Conservation (phyloP, 2,888 invertebrate genomes). For the Epinotia nisella region DNA sequence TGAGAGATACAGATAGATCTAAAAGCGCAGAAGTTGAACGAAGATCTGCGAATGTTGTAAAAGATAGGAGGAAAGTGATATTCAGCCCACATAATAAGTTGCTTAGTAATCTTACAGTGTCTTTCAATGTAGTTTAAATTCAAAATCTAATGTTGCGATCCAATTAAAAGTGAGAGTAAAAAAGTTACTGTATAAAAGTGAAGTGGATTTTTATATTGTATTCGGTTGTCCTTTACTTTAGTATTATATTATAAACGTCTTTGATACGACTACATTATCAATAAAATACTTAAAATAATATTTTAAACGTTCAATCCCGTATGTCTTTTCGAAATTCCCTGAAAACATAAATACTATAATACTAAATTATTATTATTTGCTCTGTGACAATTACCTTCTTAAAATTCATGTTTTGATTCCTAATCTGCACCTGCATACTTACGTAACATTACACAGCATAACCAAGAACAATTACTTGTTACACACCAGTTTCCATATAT, state of each 20-base stretch:
- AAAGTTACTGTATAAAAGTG: not conserved
- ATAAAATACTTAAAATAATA: too few species aligned
- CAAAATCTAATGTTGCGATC: not conserved
- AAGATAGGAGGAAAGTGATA: constrained; percentile 62
- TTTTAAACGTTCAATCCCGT: too few species aligned
- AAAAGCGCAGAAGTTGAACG: constrained; percentile 6
- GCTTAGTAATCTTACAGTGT: constrained; percentile 68
- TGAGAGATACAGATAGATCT: constrained; percentile 41
- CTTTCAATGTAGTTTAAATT: constrained; percentile 60
- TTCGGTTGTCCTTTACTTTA: not conserved
- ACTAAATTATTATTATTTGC: too few species aligned
- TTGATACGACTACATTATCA: too few species aligned
- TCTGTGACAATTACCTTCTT: too few species aligned
- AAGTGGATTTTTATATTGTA: not conserved
- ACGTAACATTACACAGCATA: not conserved
- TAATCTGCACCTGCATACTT: constrained; percentile 26
- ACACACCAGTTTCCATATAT: constrained; percentile 7
- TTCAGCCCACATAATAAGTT: constrained; percentile 62
- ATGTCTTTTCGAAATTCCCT: too few species aligned
- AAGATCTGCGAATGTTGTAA: constrained; percentile 46
- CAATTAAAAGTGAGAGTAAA: not conserved
- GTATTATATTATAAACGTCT: too few species aligned
- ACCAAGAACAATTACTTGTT: constrained; percentile 24
- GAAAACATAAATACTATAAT: too few species aligned
- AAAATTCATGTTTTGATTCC: not conserved